Conservation (phyloP, 2,113 vertebrate genomes). For the cat (Felis catus) region DNA sequence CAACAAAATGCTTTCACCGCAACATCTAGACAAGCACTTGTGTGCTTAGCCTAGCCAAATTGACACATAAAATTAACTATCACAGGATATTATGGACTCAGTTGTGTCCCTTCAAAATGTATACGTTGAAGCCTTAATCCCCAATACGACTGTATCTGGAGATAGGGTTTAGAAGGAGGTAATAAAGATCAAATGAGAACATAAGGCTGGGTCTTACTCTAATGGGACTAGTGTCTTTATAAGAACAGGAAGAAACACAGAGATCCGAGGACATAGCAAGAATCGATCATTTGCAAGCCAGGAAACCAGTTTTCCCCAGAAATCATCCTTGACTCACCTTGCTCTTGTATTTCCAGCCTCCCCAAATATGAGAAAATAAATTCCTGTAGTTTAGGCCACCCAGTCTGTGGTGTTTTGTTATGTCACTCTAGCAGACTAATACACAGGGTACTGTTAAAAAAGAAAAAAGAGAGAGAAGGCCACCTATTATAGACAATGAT, state of each 20-base stretch:
- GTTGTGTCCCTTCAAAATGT: background rate
- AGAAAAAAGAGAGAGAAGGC: background rate
- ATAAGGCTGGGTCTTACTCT: background rate
- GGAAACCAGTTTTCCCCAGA: background rate
- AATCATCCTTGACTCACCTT: background rate
- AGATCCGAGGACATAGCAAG: background rate
- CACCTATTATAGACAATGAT: background rate
- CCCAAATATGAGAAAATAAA: background rate
- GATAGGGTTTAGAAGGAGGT: background rate
- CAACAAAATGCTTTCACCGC: background rate
- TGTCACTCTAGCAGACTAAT: background rate
- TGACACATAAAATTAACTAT: background rate
- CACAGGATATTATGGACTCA: background rate
- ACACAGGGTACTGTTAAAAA: background rate
- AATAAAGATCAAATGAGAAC: background rate
- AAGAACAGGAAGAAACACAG: background rate
- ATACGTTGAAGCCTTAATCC: background rate
- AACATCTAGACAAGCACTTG: background rate
- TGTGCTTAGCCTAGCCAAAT: background rate
- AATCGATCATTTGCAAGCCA: background rate
- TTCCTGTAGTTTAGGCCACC: background rate
- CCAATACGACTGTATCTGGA: background rate
- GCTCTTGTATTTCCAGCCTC: background rate
- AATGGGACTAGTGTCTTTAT: background rate
- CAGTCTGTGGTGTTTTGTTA: background rate